Evolutionary conservation across 2,888 invertebrate species (phyloP), one percentile per base, ranked within the genome.

Genomic region (Dinocampus coccinellae): DNA sequence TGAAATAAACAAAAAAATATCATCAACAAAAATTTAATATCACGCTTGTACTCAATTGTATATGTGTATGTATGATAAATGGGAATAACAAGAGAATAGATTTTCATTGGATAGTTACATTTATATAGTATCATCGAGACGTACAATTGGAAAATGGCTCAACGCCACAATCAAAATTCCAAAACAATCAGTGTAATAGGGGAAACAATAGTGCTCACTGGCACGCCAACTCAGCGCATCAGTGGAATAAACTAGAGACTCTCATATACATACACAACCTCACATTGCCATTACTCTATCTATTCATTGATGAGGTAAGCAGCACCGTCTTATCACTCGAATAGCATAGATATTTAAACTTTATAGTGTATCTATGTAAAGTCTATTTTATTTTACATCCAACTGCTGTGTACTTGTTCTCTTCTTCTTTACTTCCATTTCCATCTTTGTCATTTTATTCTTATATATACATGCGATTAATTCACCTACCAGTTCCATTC

Each of bases 181-280:
- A 78, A 78, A 79, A 79, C 77, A 76, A 80, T 80, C 77, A 77
- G 76, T 72, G 79, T 80, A 80, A 80, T 82, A 80, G 80, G 78
- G 77, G 76, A 79, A 80, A 83, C 80, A 81, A 82, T 80, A 79
- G 83, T 80, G 77, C 77, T 78, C 77, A 74, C 76, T 70, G 77
- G 73, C 73, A 78, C 74, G 78, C 76, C 26, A 70, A 70, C 70
- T 65, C 20, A 24, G 42, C 47, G 39, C 36, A 70, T n/a, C 47
- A 69, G 26, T 33, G 29, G 16, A 34, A 24, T 22, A 57, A 26
- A 36, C 47, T 47, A 11, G 20, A 33, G 16, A 2, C 26, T 42
- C 24, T 42, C 13, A 24, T 13, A 6, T 62, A 22, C 22, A 22
- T 29, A 29, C n/a, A 9, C 7, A 36, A n/a, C n/a, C 16, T n/a